These are phyloP conservation scores for Florisuga fusca DNA, from an alignment of 2,797 vertebrate genomes.

Conservation along the genomic window DNA sequence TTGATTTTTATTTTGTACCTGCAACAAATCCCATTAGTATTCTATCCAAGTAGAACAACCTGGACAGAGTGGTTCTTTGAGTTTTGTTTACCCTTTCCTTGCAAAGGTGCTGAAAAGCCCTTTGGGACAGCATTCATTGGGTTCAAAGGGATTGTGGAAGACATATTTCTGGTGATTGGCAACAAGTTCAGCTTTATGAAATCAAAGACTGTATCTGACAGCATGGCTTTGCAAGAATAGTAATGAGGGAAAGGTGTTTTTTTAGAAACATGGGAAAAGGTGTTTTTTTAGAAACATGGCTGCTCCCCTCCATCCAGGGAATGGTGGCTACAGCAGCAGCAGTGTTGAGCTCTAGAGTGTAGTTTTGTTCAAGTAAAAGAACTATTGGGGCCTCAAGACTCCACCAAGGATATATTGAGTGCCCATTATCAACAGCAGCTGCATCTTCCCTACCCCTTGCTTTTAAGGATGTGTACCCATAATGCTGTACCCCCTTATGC, in stretches of 20 bases:
- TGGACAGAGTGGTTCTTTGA: neutral
- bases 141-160: neutral
- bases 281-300: too few species aligned
- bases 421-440: neutral
- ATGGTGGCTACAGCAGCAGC: neutral
- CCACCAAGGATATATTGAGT: neutral
- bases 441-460: neutral
- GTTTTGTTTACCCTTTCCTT: neutral
- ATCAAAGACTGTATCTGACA: neutral
- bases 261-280: neutral
- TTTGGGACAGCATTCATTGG: rapidly evolving
- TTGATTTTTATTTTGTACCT: neutral
- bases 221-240: neutral
- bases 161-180: neutral
- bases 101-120: neutral
- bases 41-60: neutral
- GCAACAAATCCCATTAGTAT: neutral
- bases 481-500: neutral
- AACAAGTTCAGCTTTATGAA: neutral
- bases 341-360: rapidly evolving
- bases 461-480: neutral
- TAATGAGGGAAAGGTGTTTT: neutral
- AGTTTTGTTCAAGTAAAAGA: neutral
- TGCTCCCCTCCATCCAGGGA: neutral
- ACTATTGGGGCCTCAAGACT: neutral